Base-by-base conservation (phyloP, 2,797 vertebrate genomes). In the Cynodonichthys magdalenae region DNA sequence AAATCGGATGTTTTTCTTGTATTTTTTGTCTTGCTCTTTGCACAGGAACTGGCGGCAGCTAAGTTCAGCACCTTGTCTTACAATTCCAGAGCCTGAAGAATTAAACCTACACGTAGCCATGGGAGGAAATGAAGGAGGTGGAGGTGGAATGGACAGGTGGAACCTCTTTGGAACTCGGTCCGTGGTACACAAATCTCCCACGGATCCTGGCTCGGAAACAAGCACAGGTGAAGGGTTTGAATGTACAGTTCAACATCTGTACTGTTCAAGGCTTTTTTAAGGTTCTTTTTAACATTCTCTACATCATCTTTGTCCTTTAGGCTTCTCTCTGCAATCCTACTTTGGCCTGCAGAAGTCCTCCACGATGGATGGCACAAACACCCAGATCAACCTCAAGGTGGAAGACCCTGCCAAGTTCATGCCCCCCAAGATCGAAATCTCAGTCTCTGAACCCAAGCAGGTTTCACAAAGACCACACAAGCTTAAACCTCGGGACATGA, bases 401-500 rank as follows among this genome's bases (percentile, higher is more conserved):
- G 95, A 96, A 6, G 94, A 97, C 53, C 85, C 95, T 3, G 72
- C 83, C 71, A 80, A 84, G 24, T 94, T 96, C 70, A 93, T 93
- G 64, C 93, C 95, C 14, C 94, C 95, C 56, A 97, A 92, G 79
- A 95, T 96, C 76, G 95, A 97, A 62, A 83, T 95, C 81, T 85
- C 92, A 0, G 80, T 75, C 68, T 54, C 80, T 12, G 95, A 96
- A 55, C 89, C 83, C 34, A 95, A 94, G 79, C 95, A 87, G 54
- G 84, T 67, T 9, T 74, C 89, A n/a, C 73, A 89, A 3, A 88
- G 92, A 59, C 93, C 93, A 36, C 96, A 97, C 87, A 97, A 93
- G 63, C 93, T 99, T 69, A 96, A 96, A 89, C 95, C 95, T 57
- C 93, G 96, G 59, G 97, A 99, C 87, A 90, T 98, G 93, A 99